phyloP scores from a whole-genome alignment of 2,113 vertebrate species.

The Pionites leucogaster region DNA sequence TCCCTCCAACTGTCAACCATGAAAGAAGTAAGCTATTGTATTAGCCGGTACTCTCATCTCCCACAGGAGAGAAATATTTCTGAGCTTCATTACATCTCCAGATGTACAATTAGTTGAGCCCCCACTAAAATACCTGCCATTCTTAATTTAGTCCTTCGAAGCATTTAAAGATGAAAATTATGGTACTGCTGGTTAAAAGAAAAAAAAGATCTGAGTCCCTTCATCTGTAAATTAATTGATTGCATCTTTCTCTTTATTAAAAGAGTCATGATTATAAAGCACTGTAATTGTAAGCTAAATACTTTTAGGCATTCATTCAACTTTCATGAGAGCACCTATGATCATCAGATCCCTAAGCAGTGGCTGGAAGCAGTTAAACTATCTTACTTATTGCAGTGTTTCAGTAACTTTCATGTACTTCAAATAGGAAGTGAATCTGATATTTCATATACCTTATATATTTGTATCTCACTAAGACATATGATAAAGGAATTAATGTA shows the following conservation, averaged over 20 bases:
- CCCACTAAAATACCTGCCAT: background rate
- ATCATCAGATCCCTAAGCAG: background rate
- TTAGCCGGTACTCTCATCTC: background rate
- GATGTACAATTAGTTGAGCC: background rate
- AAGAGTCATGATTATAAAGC: background rate
- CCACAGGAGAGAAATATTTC: background rate
- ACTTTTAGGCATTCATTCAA: background rate
- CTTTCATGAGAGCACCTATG: background rate
- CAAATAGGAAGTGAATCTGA: background rate
- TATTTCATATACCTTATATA: background rate
- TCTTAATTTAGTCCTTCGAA: background rate
- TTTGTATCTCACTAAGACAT: background rate
- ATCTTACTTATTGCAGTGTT: background rate
- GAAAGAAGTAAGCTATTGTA: slow-evolving; percentile 24
- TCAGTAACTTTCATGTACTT: background rate
- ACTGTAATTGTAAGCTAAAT: background rate
- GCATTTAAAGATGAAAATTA: background rate
- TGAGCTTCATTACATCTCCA: slow-evolving; percentile 9
- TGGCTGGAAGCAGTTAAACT: background rate
- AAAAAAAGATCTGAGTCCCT: background rate
- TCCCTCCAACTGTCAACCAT: background rate
- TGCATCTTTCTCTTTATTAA: background rate
- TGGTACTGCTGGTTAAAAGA: background rate
- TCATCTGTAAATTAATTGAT: background rate
- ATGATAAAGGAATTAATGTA: background rate